Evolutionary conservation across 2,113 vertebrate species (phyloP).

Genomic region (Indicator indicator): DNA sequence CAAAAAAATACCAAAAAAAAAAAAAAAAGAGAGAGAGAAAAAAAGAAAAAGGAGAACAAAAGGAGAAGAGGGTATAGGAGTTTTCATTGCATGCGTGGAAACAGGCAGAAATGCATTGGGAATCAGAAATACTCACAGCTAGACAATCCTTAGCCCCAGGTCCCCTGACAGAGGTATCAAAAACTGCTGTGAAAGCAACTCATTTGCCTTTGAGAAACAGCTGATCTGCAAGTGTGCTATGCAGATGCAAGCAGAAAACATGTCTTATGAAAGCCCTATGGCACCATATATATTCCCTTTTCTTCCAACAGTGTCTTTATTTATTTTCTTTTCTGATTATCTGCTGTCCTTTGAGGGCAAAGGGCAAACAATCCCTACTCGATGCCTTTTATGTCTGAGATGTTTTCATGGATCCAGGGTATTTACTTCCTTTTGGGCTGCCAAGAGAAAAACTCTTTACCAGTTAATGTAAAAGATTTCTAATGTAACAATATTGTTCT

Average conservation of each 20-base stretch:
- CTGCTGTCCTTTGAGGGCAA: background rate
- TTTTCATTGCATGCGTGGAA: background rate
- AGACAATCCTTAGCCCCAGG: background rate
- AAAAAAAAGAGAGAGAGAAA: background rate
- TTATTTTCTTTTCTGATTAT: background rate
- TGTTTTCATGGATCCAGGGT: background rate
- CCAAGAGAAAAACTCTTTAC: background rate
- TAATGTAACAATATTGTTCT: background rate
- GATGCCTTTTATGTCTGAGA: background rate
- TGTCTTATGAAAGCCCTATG: background rate
- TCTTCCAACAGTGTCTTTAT: background rate
- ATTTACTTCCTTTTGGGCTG: background rate
- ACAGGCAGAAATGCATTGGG: background rate
- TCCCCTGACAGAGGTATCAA: background rate
- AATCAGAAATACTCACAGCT: background rate
- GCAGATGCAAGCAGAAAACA: background rate
- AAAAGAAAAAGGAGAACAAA: no score
- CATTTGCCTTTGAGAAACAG: background rate
- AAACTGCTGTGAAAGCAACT: background rate
- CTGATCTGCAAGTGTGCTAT: background rate
- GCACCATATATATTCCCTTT: background rate
- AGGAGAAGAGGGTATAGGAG: background rate
- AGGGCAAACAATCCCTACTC: background rate
- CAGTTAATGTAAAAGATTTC: constrained; percentile 13
- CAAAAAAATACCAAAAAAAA: background rate